Conservation (phyloP, 2,113 vertebrate species). For the Trichomycterus rosablanca region DNA sequence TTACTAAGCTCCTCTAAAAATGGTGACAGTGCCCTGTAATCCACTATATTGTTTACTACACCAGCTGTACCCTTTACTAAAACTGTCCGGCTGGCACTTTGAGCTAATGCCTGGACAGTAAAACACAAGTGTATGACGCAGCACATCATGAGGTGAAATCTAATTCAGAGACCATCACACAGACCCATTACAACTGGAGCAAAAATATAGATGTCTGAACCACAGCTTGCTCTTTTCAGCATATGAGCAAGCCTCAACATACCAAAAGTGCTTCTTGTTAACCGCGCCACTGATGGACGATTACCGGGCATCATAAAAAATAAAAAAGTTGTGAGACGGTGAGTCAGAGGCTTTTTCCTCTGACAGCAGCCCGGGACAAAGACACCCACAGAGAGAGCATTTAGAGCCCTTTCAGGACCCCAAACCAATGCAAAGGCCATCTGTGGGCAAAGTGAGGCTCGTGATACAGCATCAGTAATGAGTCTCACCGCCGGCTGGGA, state of each 20-base stretch:
- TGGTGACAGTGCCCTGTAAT: too few species aligned
- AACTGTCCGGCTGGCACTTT: too few species aligned
- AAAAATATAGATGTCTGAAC: conserved; percentile 39
- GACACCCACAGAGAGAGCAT: background rate
- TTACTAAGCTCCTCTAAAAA: too few species aligned
- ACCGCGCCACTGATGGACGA: conserved; percentile 62
- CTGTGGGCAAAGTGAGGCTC: conserved; percentile 25
- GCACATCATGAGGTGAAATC: conserved; percentile 39
- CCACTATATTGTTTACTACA: too few species aligned
- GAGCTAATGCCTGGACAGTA: conserved; percentile 15
- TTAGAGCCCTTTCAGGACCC: conserved; percentile 27
- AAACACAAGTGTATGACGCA: conserved; percentile 35
- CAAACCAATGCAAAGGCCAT: conserved; percentile 35
- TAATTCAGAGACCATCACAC: conserved; percentile 29
- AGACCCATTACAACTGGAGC: conserved; percentile 30
- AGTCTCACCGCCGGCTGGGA: conserved; percentile 46
- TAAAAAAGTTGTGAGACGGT: conserved; percentile 58
- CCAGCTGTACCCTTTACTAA: too few species aligned
- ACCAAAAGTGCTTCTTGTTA: conserved; percentile 63
- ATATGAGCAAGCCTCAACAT: conserved; percentile 45
- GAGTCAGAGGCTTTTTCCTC: conserved; percentile 58
- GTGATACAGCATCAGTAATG: conserved; percentile 43
- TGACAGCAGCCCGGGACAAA: conserved; percentile 19
- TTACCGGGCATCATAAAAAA: conserved; percentile 61
- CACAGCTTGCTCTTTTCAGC: conserved; percentile 39